phyloP scores from a whole-genome alignment of 2,888 invertebrate genomes.

The Pristionchus fissidentatus region DNA sequence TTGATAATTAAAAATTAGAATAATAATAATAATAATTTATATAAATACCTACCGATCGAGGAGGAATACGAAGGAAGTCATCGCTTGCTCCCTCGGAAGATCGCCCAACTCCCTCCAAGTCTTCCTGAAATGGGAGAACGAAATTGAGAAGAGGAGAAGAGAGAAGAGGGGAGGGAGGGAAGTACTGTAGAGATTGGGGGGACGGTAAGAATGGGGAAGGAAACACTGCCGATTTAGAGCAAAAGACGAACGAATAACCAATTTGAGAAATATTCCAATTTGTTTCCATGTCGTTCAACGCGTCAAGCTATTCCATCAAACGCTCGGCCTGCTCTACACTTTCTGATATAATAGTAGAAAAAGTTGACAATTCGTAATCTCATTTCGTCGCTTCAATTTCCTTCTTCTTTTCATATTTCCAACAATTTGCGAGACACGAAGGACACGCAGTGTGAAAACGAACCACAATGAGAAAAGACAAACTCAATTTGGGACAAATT shows the following conservation, averaged over 20 bases:
- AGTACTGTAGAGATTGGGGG: background rate
- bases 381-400: background rate
- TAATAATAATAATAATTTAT: background rate
- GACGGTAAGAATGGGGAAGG: background rate
- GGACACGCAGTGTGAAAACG: background rate
- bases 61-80: slow-evolving; percentile 91
- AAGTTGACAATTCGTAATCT: no score
- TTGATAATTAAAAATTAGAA: no score
- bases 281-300: background rate
- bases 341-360: no score
- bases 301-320: no score
- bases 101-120: slow-evolving; percentile 94
- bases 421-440: no score
- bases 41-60: slow-evolving; percentile 80
- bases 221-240: background rate
- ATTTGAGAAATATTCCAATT: background rate
- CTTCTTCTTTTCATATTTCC: background rate
- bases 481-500: slow-evolving; percentile 31
- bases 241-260: background rate
- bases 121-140: slow-evolving; percentile 78
- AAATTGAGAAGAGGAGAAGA: background rate
- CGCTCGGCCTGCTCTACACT: no score
- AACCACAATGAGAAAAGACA: background rate
- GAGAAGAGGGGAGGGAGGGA: background rate
- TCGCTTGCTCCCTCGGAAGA: slow-evolving; percentile 88